Evolutionary conservation across 2,888 invertebrate genomes (phyloP).

Genomic region (Lymantria dispar): DNA sequence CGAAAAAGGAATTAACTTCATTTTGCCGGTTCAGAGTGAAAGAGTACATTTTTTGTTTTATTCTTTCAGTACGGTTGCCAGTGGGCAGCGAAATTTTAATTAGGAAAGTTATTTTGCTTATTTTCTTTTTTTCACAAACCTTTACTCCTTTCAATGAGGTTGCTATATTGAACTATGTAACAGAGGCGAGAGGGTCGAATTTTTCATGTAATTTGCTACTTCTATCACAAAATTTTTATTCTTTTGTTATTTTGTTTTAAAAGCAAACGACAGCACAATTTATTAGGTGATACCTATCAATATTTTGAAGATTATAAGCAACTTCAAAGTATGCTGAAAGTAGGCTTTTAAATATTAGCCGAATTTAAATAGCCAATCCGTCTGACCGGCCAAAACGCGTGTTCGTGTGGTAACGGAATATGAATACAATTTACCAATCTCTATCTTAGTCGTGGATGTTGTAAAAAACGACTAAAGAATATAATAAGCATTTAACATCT

Average conservation of each 20-base stretch:
- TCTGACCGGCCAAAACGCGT: no score
- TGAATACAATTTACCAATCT: no score
- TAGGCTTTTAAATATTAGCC: no score
- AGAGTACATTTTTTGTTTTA: constrained; percentile 35
- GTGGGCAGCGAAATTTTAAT: constrained; percentile 63
- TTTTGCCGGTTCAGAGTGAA: constrained; percentile 37
- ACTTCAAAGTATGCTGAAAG: constrained; percentile 11
- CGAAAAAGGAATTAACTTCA: constrained; percentile 46
- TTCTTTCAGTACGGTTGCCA: constrained; percentile 48
- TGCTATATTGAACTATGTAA: constrained; percentile 15
- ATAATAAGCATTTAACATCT: no score
- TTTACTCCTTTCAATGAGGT: constrained; percentile 11
- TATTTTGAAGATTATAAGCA: constrained; percentile 29
- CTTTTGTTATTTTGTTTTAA: constrained; percentile 41
- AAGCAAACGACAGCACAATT: constrained; percentile 35
- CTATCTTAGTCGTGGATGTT: no score
- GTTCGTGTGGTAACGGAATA: no score
- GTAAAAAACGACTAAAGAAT: no score
- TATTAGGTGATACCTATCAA: constrained; percentile 33
- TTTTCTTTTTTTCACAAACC: constrained; percentile 38
- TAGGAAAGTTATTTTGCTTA: constrained; percentile 59
- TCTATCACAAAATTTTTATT: constrained; percentile 24
- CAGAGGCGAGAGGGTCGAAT: constrained; percentile 2
- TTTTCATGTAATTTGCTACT: constrained; percentile 1
- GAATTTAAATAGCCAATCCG: no score